Evolutionary conservation across 2,888 invertebrate genomes (phyloP).

Genomic region (Scaptomyza cyrtandrae): DNA sequence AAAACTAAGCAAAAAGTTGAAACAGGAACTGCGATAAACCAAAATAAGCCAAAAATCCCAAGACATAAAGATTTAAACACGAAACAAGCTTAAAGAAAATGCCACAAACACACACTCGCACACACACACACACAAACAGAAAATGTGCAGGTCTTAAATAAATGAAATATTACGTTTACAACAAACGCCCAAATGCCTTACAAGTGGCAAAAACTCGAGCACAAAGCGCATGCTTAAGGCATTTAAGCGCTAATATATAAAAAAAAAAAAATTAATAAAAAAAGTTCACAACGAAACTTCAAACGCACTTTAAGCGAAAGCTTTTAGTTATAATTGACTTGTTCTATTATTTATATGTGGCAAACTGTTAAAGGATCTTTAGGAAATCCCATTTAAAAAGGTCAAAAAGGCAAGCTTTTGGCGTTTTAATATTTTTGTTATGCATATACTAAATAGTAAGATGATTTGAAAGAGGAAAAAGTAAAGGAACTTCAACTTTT

Average conservation of each 20-base stretch:
- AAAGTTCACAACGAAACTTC: conserved; percentile 4
- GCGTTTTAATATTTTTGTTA: neutral
- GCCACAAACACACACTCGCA: conserved; percentile 7
- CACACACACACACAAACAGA: neutral
- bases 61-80: conserved; percentile 9
- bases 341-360: neutral
- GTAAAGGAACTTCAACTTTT: neutral
- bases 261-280: conserved; percentile 5
- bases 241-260: too few species aligned
- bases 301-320: conserved; percentile 10
- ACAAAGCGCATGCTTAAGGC: too few species aligned
- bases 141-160: conserved; percentile 24
- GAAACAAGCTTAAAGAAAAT: conserved; percentile 20
- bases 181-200: conserved; percentile 47
- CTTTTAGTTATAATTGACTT: neutral
- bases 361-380: neutral
- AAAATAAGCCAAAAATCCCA: conserved; percentile 23
- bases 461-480: neutral
- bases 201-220: too few species aligned
- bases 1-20: conserved; percentile 4
- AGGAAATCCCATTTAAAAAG: neutral
- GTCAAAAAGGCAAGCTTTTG: neutral
- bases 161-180: conserved; percentile 51
- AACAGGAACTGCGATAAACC: conserved; percentile 15
- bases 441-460: neutral